Evolutionary conservation across 2,113 vertebrate species (phyloP), one percentile per base, ranked within the genome.

Genomic region (Menura novaehollandiae): DNA sequence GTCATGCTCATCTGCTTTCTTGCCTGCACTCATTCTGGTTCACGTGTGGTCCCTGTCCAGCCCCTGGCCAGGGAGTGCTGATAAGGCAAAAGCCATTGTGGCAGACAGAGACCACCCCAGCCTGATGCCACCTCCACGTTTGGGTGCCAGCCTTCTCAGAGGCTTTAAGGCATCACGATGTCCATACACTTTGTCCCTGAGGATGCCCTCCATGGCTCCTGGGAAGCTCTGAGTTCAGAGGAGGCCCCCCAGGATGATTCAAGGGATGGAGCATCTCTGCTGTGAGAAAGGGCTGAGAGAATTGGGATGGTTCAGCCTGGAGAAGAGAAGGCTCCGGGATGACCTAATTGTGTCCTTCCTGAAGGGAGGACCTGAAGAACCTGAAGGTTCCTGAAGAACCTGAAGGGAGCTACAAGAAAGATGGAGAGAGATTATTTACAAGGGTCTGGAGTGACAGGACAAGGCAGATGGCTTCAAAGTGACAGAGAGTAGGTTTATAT

Each of bases 11-110:
- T 46, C 9, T 66, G 28, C 24, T 26, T 72, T 16, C 37, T 20
- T 17, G 37, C 11, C 33, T 24, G 27, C 1, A 2, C 23, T 64
- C 0, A 1, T 12, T 22, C 28, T 67, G 67, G 21, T 53, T 79
- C 21, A 3, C 32, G 21, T 0, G 1, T 10, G 33, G 9, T 67
- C 20, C 23, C 37, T 33, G 23, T n/a, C 39, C 15, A 3, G 28
- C 6, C 26, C 12, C 22, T 71, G 63, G 8, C 35, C 22, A 37
- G 43, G 43, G 32, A 52, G 20, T 14, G 32, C 58, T 44, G 44
- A 13, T 43, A 27, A 73, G 15, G 37, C 46, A 66, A 66, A 79
- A 85, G 12, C 59, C 12, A 27, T 41, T 14, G 78, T 32, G 39
- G n/a, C 47, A 21, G 53, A 16, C 87, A 68, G 16, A 0, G 3